Evolutionary conservation across 2,113 vertebrate species (phyloP).

Genomic region (Perca flavescens): DNA sequence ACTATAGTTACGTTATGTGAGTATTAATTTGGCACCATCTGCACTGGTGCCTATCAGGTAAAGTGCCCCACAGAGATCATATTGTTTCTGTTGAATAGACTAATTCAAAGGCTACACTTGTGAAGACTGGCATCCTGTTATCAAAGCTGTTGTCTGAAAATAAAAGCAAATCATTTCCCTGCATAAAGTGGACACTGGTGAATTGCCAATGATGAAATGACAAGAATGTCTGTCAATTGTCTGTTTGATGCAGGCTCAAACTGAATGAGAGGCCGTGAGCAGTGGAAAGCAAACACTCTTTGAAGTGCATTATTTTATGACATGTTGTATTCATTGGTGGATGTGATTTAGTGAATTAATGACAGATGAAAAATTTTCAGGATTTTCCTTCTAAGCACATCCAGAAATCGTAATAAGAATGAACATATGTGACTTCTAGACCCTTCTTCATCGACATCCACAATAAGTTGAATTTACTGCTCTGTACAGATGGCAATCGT

Average conservation of each 20-base stretch:
- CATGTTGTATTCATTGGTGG: conserved; percentile 61
- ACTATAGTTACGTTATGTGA: not conserved
- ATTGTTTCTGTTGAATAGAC: conserved; percentile 16
- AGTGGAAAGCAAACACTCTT: conserved; percentile 58
- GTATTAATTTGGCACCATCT: not conserved
- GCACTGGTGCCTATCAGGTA: not conserved
- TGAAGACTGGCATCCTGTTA: conserved; percentile 40
- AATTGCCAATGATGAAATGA: conserved; percentile 66
- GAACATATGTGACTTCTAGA: conserved; percentile 42
- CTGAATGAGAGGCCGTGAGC: conserved; percentile 55
- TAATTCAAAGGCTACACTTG: conserved; percentile 41
- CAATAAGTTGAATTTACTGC: not conserved
- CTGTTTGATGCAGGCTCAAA: conserved; percentile 66
- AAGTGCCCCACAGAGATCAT: conserved; percentile 10
- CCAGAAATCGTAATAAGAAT: conserved; percentile 51
- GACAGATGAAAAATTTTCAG: conserved; percentile 44
- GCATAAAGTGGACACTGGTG: conserved; percentile 59
- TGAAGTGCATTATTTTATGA: conserved; percentile 68
- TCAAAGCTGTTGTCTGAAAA: conserved; percentile 61
- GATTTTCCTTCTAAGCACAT: conserved; percentile 45
- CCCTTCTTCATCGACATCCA: conserved; percentile 21
- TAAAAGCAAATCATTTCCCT: conserved; percentile 49
- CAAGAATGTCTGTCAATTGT: conserved; percentile 70
- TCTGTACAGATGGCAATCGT: not conserved
- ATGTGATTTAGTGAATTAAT: conserved; percentile 55